Conservation (phyloP, 1,140 invertebrate genomes). For the Fopius arisanus region DNA sequence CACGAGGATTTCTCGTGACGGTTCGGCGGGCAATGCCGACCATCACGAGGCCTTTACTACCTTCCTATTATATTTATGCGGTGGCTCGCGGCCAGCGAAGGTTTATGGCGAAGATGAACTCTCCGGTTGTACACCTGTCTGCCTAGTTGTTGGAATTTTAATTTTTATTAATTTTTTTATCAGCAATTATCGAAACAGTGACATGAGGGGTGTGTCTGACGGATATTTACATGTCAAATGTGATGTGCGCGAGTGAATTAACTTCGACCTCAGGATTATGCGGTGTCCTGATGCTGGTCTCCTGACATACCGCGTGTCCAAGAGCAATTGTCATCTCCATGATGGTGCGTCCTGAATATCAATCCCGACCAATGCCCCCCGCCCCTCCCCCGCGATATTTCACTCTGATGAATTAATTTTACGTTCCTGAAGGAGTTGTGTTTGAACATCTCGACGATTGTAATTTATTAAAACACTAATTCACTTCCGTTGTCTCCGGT, state of each 20-base stretch:
- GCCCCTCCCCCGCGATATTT: not conserved
- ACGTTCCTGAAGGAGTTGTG: not conserved
- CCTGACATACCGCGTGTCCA: constrained; percentile 18
- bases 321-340: constrained; percentile 8
- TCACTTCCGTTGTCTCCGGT: not conserved
- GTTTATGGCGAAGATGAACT: constrained; percentile 49
- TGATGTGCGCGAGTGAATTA: constrained; percentile 23
- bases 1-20: constrained; percentile 49
- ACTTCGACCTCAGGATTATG: not conserved
- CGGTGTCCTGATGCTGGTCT: constrained; percentile 9
- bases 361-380: no score
- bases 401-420: not conserved
- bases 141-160: not conserved
- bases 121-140: constrained; percentile 16
- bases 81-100: constrained; percentile 58
- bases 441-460: not conserved
- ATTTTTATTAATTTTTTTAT: no score
- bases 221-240: not conserved
- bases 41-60: constrained; percentile 60
- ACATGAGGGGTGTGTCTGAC: not conserved
- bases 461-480: not conserved
- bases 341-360: constrained; percentile 21
- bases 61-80: constrained; percentile 64
- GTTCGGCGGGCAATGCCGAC: constrained; percentile 61
- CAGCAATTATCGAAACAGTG: not conserved